Evolutionary conservation across 2,888 invertebrate genomes (phyloP), one percentile per base, ranked within the genome.

Genomic region (Heliconius erato): DNA sequence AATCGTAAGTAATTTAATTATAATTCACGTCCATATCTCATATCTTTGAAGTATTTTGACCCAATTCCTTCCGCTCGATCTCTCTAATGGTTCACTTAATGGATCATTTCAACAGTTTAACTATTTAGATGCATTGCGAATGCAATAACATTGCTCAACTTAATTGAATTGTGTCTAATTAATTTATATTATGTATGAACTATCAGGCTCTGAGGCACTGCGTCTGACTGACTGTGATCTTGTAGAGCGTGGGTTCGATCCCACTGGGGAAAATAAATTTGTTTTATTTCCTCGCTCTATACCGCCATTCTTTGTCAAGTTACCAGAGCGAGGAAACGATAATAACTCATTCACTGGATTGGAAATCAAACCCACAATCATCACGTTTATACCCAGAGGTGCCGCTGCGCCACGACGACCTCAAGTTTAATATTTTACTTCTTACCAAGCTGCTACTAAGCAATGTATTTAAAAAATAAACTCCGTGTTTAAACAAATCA

Each of bases 61-160:
- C 59, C 74, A 67, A 59, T 79, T 82, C 65, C 26, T 59, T 28
- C n/a, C 35, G 23, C n/a, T 40, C 40, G 54, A 74, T 79, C 82
- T 68, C 69, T 79, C 59, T 40, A 74, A 79, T 79, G 68, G 44
- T 79, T 23, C 16, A 67, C 72, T 40, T 54, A 79, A 63, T 63
- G 44, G 68, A 68, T 67, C 23, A 67, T 28, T 68, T 23, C 11
- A 78, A 68, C 32, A 68, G 67, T 49, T 49, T 49, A 32, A 68
- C 68, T 65, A 68, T 78, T 68, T 44, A 78, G 28, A 44, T 63
- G 44, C 28, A 67, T 26, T 68, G 65, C 67, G 23, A 67, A 40
- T 78, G 67, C 78, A 78, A 49, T 44, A 28, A 19, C 67, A 67
- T 67, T 78, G 12, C 26, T 32, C 19, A 3, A 40, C 40, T 40